Evolutionary conservation across 2,888 invertebrate species (phyloP), one percentile per base, ranked within the genome.

Genomic region (Petrolisthes cinctipes): DNA sequence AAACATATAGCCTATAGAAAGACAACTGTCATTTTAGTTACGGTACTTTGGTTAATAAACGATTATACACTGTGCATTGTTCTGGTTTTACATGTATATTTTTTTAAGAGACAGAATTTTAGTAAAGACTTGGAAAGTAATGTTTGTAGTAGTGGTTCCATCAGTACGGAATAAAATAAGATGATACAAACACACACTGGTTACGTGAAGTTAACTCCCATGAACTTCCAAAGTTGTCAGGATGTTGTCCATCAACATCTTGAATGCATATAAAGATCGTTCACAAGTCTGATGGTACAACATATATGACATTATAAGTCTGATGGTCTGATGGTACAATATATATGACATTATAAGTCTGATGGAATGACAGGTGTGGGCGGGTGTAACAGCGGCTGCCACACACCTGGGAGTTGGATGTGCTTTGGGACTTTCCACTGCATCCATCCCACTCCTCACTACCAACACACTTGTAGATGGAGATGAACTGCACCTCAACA

Each of bases 391-490:
- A 66, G 86, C 75, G 11, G 85, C 89, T 5, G 71, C 81, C 73
- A 82, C 82, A 5, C 89, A 89, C 20, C 80, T 86, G 23, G 82
- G 84, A 9, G 71, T 86, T 11, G 89, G 86, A 61, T 78, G 68
- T 14, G 85, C 82, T 17, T 61, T 85, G 23, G 89, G 86, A 5
- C 81, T 86, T 56, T 82, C 85, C 6, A 83, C 81, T 0, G 85
- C 84, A 23, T 75, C 85, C 4, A 78, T 89, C 53, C 89, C 89
- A 0, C 85, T 84, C n/a, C 82, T 86, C 14, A 37, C 86, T 53
- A 68, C 76, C 5, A 23, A 66, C 66, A 23, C 82, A n/a, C 1
- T 51, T 53, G 4, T 3, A n/a, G n/a, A n/a, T 7, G 51, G n/a
- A 7, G 78, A 51, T 14, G 54, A 81, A n/a, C 68, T 81, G 14